Percentiles rank a stretch among this genome's conserved stretches.
phyloP scores from a whole-genome alignment of 1,140 invertebrate species.

The Chlorops oryzae region DNA sequence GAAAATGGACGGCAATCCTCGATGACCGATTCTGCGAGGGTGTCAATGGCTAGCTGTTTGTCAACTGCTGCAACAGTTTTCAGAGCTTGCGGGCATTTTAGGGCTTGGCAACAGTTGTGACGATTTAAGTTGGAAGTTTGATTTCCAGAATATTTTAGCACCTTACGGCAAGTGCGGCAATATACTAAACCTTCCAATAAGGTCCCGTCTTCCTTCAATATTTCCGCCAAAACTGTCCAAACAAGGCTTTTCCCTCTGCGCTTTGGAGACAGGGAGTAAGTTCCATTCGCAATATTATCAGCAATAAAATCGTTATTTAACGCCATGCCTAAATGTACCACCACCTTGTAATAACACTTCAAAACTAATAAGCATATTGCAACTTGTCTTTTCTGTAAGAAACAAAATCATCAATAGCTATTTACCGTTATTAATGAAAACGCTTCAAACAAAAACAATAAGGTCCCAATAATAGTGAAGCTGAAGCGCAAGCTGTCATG shows the following conservation, averaged over 20 bases:
- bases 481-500: too few relatives aligned
- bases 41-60: neutral
- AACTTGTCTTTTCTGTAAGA: too few relatives aligned
- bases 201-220: neutral
- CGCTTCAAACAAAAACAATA: too few relatives aligned
- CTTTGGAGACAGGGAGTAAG: too few relatives aligned
- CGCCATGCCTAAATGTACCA: too few relatives aligned
- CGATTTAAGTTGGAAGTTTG: neutral
- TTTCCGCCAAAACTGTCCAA: neutral
- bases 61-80: neutral
- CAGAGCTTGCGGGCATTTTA: neutral
- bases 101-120: neutral
- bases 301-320: too few relatives aligned
- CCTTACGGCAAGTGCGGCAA: neutral
- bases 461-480: too few relatives aligned
- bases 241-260: neutral
- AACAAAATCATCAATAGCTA: too few relatives aligned
- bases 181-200: slow-evolving; percentile 5
- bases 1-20: slow-evolving; percentile 18
- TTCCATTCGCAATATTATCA: too few relatives aligned
- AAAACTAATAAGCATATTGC: too few relatives aligned
- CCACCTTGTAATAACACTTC: too few relatives aligned
- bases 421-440: too few relatives aligned
- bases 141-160: neutral
- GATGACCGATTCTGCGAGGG: neutral